Base-by-base conservation (phyloP, 2,113 vertebrate genomes). In the Oreochromis aureus region DNA sequence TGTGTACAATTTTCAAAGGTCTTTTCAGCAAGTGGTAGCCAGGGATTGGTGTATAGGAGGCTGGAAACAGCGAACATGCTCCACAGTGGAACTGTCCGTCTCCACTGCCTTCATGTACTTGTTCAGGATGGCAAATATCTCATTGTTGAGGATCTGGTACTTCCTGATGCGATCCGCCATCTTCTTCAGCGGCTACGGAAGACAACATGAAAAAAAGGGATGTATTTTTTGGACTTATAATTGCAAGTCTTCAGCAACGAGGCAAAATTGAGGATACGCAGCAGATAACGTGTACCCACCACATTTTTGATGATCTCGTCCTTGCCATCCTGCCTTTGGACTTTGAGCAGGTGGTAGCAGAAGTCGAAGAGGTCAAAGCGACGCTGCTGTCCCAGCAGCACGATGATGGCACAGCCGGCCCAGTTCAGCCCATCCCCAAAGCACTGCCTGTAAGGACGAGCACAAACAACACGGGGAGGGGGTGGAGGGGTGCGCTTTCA, bases 61-160 rank as follows among this genome's bases (percentile, higher is more conserved):
- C 95, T 99, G 99, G 96, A 99, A 99, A 95, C 99, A 99, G 94
- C 99, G 98, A 83, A 99, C 99, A 0, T 99, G 99, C 94, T 99
- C 99, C 92, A 99, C 98, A 0, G 98, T 99, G 90, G 99, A 99
- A 94, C 98, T 99, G 96, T 99, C 99, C 2, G 98, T 99, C 96
- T 99, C 99, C 93, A 99, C 98, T 0, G 98, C 98, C 94, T 99
- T 99, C 98, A 99, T 99, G 96, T 99, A 99, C 95, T 99, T 99
- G 97, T 99, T 99, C 86, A 99, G 97, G 95, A 99, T 99, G 93
- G 99, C 98, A 82, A 99, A 99, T 81, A 99, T 98, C 96, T 99
- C 98, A 1, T 99, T 99, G 97, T 99, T 99, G 91, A 99, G 96
- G 95, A 99, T 99, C 96, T 99, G 99, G 84, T 99, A 99, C 96